Percentiles rank a stretch among this genome's conserved stretches.
Evolutionary conservation across 2,113 vertebrate genomes (phyloP).

Genomic region (Arizona elegans): DNA sequence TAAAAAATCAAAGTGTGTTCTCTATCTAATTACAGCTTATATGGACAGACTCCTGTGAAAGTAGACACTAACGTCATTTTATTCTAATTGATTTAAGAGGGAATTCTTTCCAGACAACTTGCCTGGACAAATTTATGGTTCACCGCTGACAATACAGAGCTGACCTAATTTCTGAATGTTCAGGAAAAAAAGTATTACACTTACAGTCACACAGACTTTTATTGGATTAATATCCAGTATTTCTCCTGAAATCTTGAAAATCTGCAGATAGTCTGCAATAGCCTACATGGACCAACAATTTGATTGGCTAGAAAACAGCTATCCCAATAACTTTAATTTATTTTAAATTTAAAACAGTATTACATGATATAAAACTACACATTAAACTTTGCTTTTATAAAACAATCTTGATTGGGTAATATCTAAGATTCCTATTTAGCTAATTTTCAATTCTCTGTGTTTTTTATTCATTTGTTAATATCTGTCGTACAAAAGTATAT

Average conservation of each 20-base stretch:
- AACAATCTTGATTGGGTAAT: not conserved
- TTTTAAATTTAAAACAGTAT: not conserved
- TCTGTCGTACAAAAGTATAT: not conserved
- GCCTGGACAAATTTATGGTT: not conserved
- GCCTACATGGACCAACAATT: not conserved
- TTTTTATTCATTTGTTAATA: not conserved
- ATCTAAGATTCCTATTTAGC: not conserved
- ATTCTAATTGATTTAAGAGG: not conserved
- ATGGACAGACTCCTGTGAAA: not conserved
- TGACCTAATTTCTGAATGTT: not conserved
- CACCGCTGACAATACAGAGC: not conserved
- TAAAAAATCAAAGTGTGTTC: not conserved
- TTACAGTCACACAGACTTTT: not conserved
- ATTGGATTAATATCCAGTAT: not conserved
- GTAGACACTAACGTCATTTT: not conserved
- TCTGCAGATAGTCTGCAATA: not conserved
- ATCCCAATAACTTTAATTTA: not conserved
- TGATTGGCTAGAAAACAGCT: not conserved
- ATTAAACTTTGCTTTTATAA: not conserved
- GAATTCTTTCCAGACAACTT: not conserved
- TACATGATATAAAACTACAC: not conserved
- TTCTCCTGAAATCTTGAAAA: not conserved
- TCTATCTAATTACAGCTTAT: not conserved
- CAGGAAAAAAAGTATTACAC: not conserved
- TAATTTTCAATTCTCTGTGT: not conserved